A percentile compares a stretch with the other conserved stretches of the same genome.
phyloP scores from a whole-genome alignment of 2,113 vertebrate genomes.

The Mustelus asterias region DNA sequence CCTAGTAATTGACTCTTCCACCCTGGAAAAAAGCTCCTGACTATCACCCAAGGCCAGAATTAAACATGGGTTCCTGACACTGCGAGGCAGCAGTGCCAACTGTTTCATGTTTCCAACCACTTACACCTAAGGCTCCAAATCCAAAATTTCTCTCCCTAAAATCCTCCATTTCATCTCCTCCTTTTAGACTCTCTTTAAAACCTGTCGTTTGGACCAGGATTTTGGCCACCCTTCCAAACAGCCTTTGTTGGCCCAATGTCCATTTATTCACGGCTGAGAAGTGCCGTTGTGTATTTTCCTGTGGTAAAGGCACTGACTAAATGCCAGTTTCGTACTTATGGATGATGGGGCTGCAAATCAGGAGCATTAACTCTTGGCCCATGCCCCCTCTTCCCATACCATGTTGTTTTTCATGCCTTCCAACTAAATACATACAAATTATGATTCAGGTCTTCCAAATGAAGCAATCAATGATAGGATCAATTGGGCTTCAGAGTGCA shows the following conservation, averaged over 20 bases:
- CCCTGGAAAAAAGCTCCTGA: too few relatives aligned
- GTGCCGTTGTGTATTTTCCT: not conserved
- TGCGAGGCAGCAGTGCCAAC: too few relatives aligned
- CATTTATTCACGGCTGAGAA: not conserved
- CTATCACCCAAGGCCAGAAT: too few relatives aligned
- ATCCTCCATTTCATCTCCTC: not conserved
- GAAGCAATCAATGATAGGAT: not conserved
- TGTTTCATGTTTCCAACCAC: not conserved
- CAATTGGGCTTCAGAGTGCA: not conserved
- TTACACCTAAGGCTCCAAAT: not conserved
- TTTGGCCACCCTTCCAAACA: not conserved
- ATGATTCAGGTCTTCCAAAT: not conserved
- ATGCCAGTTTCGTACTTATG: not conserved
- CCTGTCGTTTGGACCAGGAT: not conserved
- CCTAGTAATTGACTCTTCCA: too few relatives aligned
- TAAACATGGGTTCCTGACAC: too few relatives aligned
- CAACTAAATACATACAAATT: not conserved
- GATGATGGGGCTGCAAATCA: not conserved
- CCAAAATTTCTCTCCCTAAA: not conserved
- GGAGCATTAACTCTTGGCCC: not conserved
- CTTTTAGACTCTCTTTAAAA: not conserved
- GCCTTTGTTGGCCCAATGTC: not conserved
- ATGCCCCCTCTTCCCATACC: not conserved
- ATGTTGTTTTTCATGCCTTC: not conserved
- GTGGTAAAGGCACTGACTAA: not conserved